A percentile compares a stretch with the other conserved stretches of the same genome.
Conservation (phyloP, 1,140 invertebrate species). For the Piezodorus guildinii region DNA sequence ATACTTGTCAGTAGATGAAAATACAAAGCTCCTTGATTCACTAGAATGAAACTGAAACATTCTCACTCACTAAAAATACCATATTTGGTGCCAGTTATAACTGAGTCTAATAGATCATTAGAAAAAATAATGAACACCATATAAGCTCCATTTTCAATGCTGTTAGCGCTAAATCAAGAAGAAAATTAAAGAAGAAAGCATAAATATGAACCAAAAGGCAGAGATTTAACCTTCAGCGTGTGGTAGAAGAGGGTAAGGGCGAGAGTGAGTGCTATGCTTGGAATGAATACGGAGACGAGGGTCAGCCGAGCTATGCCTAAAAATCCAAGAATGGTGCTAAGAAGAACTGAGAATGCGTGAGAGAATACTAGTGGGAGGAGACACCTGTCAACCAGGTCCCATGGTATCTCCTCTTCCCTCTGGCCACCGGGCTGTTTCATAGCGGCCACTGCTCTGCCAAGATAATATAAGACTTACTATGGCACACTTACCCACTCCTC, state of each 20-base stretch:
- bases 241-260: conserved; percentile 66
- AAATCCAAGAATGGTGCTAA: conserved; percentile 54
- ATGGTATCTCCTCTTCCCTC: conserved; percentile 37
- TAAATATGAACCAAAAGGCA: no score
- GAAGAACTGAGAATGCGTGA: conserved; percentile 58
- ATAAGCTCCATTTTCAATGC: no score
- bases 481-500: neutral
- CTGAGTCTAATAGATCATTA: no score
- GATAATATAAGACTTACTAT: no score
- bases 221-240: conserved; percentile 49
- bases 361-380: conserved; percentile 63
- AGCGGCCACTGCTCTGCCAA: neutral
- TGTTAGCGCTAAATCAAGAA: no score
- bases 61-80: no score
- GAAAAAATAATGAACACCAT: no score
- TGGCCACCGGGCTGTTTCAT: conserved; percentile 2
- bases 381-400: conserved; percentile 66
- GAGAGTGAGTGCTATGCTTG: conserved; percentile 54
- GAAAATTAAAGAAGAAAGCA: no score
- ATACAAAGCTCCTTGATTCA: no score
- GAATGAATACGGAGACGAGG: conserved; percentile 59
- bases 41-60: no score
- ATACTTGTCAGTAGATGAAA: no score
- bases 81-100: no score
- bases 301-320: conserved; percentile 58